Base-by-base conservation (phyloP, 2,888 invertebrate species). In the Orgyia antiqua region DNA sequence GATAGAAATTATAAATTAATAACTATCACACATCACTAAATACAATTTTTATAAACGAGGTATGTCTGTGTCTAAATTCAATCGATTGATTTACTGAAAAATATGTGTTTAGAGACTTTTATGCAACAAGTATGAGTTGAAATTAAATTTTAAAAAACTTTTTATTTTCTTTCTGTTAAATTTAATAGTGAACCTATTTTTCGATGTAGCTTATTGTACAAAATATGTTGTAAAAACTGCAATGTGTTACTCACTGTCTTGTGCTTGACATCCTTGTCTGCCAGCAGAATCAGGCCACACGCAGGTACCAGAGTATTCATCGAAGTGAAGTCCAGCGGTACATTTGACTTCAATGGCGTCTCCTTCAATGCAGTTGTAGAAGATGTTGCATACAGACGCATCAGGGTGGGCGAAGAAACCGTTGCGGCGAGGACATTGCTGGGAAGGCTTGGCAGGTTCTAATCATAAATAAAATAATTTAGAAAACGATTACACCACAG, bases 381-480 rank as follows among this genome's bases (percentile, higher is more conserved):
- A 96, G 45, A 94, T 74, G 72, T 95, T 93, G 87, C 96, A 96
- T 9, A 94, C 89, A 3, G 91, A 65, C 0, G 92, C 87, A 59
- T 96, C 94, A 5, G 95, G 95, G 87, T 96, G 95, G 21, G 95
- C 93, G 78, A 96, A 97, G 91, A 95, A 95, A 26, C 96, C 96
- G 75, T 96, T 95, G 57, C 91, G 90, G 43, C 96, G 89, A 10
- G 95, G 95, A 67, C 96, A 96, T 44, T 90, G 88, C 24, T 83
- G 77, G 60, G 80, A 91, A 5, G 92, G 82, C 58, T 92, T 90
- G 32, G 96, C 92, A 35, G 92, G 90, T 80, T 96, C 95, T 96
- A 82, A 27, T 31, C 32, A 31, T 24, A 28, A 39, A 17, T 19
- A 12, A 20, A 10, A 18, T 10, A 10, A n/a, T n/a, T n/a, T n/a